These are phyloP conservation scores for Podarcis lilfordi DNA, from an alignment of 2,797 vertebrate genomes.

Conservation along the genomic window DNA sequence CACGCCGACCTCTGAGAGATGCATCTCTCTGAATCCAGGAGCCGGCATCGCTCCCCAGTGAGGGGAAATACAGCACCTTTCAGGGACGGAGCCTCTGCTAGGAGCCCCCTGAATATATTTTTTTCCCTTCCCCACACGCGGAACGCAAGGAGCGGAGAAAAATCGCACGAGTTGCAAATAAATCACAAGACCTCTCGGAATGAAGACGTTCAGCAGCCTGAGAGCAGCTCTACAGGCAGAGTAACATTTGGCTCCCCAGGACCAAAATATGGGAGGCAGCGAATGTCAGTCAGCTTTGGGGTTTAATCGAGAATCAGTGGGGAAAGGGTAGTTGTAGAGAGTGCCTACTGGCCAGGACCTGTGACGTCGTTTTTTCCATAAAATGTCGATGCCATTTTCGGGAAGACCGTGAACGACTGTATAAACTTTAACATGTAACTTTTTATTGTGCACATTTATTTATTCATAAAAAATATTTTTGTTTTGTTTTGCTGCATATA, in stretches of 20 bases:
- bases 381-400: not conserved
- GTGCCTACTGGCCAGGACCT: not conserved
- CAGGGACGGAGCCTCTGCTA: too few species aligned
- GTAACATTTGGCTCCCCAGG: not conserved
- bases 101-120: not conserved
- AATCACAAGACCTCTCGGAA: not conserved
- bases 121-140: not conserved
- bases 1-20: not conserved
- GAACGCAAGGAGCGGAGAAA: not conserved
- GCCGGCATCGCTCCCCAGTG: slow-evolving; percentile 5
- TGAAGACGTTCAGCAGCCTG: not conserved
- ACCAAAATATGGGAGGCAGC: not conserved
- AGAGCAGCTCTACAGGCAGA: not conserved
- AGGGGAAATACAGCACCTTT: not conserved
- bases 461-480: too few species aligned
- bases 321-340: not conserved
- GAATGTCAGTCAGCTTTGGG: not conserved
- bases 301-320: too few species aligned
- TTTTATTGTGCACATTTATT: too few species aligned
- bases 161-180: not conserved
- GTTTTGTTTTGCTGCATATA: too few species aligned
- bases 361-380: too few species aligned
- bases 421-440: too few species aligned
- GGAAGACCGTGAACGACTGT: not conserved
- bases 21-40: slow-evolving; percentile 14